Base-by-base conservation (phyloP, 2,888 invertebrate genomes). In the Parapristionchus giblindavisi region DNA sequence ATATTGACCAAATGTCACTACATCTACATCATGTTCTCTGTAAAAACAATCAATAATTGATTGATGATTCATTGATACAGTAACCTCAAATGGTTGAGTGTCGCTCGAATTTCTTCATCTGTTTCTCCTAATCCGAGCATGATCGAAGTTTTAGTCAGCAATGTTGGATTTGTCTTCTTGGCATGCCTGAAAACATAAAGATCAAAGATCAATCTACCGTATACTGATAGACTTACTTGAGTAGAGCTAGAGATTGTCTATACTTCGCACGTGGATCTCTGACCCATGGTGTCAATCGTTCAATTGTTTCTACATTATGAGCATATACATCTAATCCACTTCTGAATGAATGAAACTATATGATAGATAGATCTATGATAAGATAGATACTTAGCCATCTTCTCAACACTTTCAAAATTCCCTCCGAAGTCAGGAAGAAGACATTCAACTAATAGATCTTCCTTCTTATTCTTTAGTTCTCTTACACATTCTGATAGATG, bases 121-220 rank as follows among this genome's bases (percentile, higher is more conserved):
- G 92, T 92, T 90, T 97, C 96, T n/a, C 91, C 91, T 2, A 99
- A 91, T 0, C 99, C 99, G 71, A 99, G 90, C 99, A 99, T 99
- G 83, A 99, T 93, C 0, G 98, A 98, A 0, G 96, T 94, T 90
- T 99, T 99, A 2, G 99, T 99, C 65, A 99, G 92, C 77, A 98
- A 89, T 75, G 93, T 92, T 0, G 93, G 92, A 87, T 93, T 93
- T 29, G 92, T 90, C 48, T 91, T 91, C 89, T 98, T 83, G 17
- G 79, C 97, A 32, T 76, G 76, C 60, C 70, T 71, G 29, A 29
- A 52, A 24, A 2, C 5, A 14, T 2, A 0, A 17, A 4, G 52
- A 52, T 21, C 4, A 52, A 38, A 38, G 8, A 54, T 54, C n/a
- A 54, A 24, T 54, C n/a, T n/a, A 6, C 24, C 6, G 24, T 54